Evolutionary conservation across 2,888 invertebrate species (phyloP).

Genomic region (Lomographa bimaculata): DNA sequence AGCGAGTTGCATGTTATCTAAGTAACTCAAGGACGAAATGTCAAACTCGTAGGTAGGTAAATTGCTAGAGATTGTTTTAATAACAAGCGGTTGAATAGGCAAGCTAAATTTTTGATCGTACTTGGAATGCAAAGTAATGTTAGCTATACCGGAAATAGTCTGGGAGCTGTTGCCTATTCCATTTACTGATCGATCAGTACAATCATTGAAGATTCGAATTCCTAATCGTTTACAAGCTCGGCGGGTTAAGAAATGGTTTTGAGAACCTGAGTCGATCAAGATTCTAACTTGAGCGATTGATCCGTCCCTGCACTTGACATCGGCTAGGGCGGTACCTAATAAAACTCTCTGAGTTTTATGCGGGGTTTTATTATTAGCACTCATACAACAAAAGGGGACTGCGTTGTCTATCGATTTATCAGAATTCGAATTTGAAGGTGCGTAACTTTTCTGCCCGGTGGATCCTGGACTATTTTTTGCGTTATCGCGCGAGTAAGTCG

Average conservation of each 20-base stretch:
- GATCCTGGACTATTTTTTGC: background rate
- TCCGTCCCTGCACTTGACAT: background rate
- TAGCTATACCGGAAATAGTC: constrained; percentile 3
- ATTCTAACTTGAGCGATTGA: constrained; percentile 8
- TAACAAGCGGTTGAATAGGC: constrained; percentile 16
- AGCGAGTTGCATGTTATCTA: background rate
- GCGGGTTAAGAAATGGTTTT: constrained; percentile 20
- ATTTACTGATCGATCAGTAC: constrained; percentile 3
- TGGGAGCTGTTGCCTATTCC: constrained; percentile 23
- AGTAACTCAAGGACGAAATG: background rate
- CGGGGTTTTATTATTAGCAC: background rate
- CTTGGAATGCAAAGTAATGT: constrained; percentile 13
- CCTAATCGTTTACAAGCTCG: constrained; percentile 15
- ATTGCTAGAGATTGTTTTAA: constrained; percentile 20
- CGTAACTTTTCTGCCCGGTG: background rate
- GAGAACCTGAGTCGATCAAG: constrained; percentile 22
- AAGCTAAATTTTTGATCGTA: constrained; percentile 16
- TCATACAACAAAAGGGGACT: constrained; percentile 1
- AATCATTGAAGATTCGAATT: constrained; percentile 2
- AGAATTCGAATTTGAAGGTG: background rate
- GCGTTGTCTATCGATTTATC: background rate
- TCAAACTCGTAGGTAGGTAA: constrained; percentile 16
- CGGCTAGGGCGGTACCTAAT: constrained; percentile 3
- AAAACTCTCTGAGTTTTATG: background rate
- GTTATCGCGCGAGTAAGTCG: too few relatives aligned